A percentile compares a stretch with the other conserved stretches of the same genome.
Conservation (phyloP, 2,113 vertebrate genomes). For the Pelmatolapia mariae region DNA sequence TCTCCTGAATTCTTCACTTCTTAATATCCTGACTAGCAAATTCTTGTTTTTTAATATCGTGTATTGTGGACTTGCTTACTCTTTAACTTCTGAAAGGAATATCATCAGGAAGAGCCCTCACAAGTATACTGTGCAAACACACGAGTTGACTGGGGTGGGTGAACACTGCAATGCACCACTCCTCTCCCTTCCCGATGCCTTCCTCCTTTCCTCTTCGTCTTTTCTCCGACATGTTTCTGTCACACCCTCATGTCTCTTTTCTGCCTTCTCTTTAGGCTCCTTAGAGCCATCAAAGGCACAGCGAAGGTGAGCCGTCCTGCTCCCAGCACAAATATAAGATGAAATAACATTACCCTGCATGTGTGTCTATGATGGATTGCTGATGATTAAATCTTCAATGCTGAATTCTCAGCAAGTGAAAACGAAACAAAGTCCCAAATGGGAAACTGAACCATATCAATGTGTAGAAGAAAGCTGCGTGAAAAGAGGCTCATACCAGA, state of each 20-base stretch:
- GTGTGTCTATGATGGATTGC: not conserved
- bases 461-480: not conserved
- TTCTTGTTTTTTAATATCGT: not conserved
- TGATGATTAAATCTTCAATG: not conserved
- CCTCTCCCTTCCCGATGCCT: not conserved
- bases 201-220: not conserved
- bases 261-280: not conserved
- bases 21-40: not conserved
- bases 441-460: not conserved
- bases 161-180: conserved; percentile 63
- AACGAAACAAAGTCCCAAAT: not conserved
- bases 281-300: not conserved
- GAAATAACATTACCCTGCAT: not conserved
- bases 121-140: not conserved
- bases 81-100: not conserved
- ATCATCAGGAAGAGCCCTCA: not conserved
- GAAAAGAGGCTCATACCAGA: rapidly evolving
- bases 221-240: not conserved
- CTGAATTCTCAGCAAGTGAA: not conserved
- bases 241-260: not conserved
- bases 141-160: not conserved
- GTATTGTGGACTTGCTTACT: not conserved
- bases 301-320: rapidly evolving
- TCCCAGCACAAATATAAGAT: not conserved
- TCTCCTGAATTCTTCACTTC: not conserved